Conservation (phyloP, 2,113 vertebrate species). For the Oryzias melastigma region DNA sequence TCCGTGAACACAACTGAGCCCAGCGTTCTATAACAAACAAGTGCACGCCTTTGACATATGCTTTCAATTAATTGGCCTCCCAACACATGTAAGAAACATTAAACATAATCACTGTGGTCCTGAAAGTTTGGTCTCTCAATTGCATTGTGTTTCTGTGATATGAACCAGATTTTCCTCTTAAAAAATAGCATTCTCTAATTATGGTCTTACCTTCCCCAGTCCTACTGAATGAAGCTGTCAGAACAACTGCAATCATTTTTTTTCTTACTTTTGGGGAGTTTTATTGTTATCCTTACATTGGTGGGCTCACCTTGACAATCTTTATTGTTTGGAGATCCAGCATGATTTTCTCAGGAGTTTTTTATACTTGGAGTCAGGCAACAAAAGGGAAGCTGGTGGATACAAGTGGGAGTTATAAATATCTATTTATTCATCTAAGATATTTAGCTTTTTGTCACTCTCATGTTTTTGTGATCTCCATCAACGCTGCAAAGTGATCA, state of each 20-base stretch:
- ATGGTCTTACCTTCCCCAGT: slow-evolving; percentile 51
- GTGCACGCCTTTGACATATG: slow-evolving; percentile 58
- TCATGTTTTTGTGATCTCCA: slow-evolving; percentile 21
- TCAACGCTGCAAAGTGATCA: slow-evolving; percentile 22
- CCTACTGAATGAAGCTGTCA: slow-evolving; percentile 50
- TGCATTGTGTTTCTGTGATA: slow-evolving; percentile 49
- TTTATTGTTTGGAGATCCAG: slow-evolving; percentile 30
- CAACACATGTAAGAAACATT: slow-evolving; percentile 66
- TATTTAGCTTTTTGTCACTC: slow-evolving; percentile 14
- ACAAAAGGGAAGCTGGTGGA: slow-evolving; percentile 32
- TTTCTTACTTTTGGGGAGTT: slow-evolving; percentile 29
- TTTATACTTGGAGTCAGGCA: slow-evolving; percentile 32
- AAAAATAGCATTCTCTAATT: slow-evolving; percentile 52
- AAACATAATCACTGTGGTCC: slow-evolving; percentile 52
- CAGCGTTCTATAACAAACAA: slow-evolving; percentile 63
- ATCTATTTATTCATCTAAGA: slow-evolving; percentile 34
- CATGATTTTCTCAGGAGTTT: slow-evolving; percentile 57
- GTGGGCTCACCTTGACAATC: slow-evolving; percentile 49
- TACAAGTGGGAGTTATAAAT: slow-evolving; percentile 31
- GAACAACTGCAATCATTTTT: slow-evolving; percentile 44
- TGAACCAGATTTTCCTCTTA: slow-evolving; percentile 66
- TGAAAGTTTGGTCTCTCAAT: slow-evolving; percentile 29
- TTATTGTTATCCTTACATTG: slow-evolving; percentile 47
- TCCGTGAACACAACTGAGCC: slow-evolving; percentile 26
- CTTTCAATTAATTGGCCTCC: slow-evolving; percentile 63